These are phyloP conservation scores for Virgularia gustaviana DNA, from an alignment of 92 coral and sea anemone genomes.

Conservation along the genomic window DNA sequence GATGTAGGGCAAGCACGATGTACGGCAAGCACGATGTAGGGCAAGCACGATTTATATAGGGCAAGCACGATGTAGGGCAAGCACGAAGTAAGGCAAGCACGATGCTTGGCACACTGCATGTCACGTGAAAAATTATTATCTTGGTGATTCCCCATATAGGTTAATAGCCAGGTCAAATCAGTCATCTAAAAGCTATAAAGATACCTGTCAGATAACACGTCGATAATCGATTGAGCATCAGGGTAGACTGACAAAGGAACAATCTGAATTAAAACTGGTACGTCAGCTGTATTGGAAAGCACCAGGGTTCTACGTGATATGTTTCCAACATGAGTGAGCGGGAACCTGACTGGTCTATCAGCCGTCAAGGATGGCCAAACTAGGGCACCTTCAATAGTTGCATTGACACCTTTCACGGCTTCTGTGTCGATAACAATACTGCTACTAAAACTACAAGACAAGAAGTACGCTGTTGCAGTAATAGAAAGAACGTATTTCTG, in stretches of 20 bases:
- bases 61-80: too few relatives aligned
- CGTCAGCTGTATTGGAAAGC: constrained; percentile 87
- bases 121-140: too few relatives aligned
- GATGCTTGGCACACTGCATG: too few relatives aligned
- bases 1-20: too few relatives aligned
- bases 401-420: constrained; percentile 67
- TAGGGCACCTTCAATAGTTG: constrained; percentile 67
- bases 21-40: too few relatives aligned
- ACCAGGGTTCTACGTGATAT: constrained; percentile 66
- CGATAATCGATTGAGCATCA: constrained; percentile 65
- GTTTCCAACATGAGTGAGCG: constrained; percentile 90
- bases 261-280: constrained; percentile 73
- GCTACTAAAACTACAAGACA: constrained; percentile 56
- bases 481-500: too few relatives aligned
- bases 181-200: not conserved
- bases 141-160: too few relatives aligned
- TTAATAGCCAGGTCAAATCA: too few relatives aligned
- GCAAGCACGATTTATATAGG: too few relatives aligned
- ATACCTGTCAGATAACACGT: constrained; percentile 75
- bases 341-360: constrained; percentile 90
- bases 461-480: too few relatives aligned
- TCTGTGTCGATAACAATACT: constrained; percentile 79
- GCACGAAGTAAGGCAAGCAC: too few relatives aligned
- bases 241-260: constrained; percentile 76
- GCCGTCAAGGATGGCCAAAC: constrained; percentile 91